phyloP scores from a whole-genome alignment of 2,888 invertebrate species.

The Clitarchus hookeri region DNA sequence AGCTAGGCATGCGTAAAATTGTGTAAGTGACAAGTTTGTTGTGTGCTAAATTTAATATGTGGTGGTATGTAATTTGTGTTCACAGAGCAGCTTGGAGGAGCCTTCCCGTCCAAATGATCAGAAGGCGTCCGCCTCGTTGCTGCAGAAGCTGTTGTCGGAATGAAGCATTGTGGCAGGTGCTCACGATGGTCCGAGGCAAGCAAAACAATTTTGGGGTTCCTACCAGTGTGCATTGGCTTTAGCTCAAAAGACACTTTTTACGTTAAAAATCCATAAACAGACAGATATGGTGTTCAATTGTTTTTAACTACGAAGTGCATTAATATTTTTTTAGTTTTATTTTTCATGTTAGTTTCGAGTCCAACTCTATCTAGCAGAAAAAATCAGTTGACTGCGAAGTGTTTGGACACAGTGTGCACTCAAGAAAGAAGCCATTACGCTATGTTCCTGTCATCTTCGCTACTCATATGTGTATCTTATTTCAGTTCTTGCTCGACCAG shows the following conservation, averaged over 20 bases:
- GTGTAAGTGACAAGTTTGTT: no score
- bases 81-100: slow-evolving; percentile 75
- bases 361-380: not conserved
- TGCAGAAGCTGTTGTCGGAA: slow-evolving; percentile 86
- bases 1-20: no score
- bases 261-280: not conserved
- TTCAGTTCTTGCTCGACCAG: slow-evolving; percentile 10
- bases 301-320: slow-evolving; percentile 40
- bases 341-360: slow-evolving; percentile 32
- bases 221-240: slow-evolving; percentile 28
- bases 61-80: slow-evolving; percentile 46
- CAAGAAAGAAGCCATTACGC: slow-evolving; percentile 10
- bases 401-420: not conserved
- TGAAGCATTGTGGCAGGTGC: slow-evolving; percentile 50
- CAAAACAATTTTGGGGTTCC: slow-evolving; percentile 21
- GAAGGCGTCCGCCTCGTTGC: slow-evolving; percentile 68
- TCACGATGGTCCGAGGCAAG: not conserved
- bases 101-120: slow-evolving; percentile 72
- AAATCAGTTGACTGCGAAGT: not conserved
- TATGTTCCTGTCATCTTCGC: slow-evolving; percentile 10
- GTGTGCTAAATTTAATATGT: not conserved
- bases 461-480: not conserved
- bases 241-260: slow-evolving; percentile 38
- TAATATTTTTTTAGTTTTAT: slow-evolving; percentile 40
- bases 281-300: slow-evolving; percentile 15